Conservation (phyloP, 2,888 invertebrate species). For the Meteorus cinctellus region DNA sequence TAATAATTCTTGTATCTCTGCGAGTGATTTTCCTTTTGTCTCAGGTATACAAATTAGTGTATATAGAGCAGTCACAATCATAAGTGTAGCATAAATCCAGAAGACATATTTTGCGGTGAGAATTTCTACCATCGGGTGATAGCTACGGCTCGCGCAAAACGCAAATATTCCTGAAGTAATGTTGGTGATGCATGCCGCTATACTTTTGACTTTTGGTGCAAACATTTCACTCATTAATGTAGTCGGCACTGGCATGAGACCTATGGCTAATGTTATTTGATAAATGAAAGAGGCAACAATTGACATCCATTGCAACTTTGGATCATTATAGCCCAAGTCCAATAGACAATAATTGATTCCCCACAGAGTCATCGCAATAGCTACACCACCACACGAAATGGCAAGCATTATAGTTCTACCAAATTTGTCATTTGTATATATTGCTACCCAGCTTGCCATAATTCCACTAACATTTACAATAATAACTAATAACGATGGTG, state of each 20-base stretch:
- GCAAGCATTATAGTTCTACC: constrained; percentile 47
- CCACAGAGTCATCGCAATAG: constrained; percentile 52
- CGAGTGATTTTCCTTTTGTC: constrained; percentile 49
- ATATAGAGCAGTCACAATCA: constrained; percentile 54
- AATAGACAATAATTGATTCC: constrained; percentile 59
- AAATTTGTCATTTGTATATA: constrained; percentile 53
- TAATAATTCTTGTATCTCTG: constrained; percentile 48
- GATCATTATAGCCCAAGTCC: constrained; percentile 51
- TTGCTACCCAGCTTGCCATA: constrained; percentile 56
- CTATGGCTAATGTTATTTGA: constrained; percentile 54
- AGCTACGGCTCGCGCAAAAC: constrained; percentile 55
- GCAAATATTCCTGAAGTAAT: constrained; percentile 49
- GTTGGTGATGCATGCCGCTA: constrained; percentile 58
- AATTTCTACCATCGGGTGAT: constrained; percentile 54
- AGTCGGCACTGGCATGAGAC: constrained; percentile 59
- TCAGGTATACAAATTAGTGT: constrained; percentile 56
- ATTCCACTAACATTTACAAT: constrained; percentile 59
- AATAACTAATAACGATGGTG: constrained; percentile 59
- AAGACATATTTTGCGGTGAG: constrained; percentile 57
- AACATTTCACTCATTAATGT: constrained; percentile 63
- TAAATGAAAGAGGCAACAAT: constrained; percentile 56
- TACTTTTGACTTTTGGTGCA: constrained; percentile 60
- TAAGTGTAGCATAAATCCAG: constrained; percentile 55
- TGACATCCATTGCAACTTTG: constrained; percentile 59
- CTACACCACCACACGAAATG: constrained; percentile 54